Conservation (phyloP, 2,113 vertebrate genomes). For the Aphelocoma coerulescens region DNA sequence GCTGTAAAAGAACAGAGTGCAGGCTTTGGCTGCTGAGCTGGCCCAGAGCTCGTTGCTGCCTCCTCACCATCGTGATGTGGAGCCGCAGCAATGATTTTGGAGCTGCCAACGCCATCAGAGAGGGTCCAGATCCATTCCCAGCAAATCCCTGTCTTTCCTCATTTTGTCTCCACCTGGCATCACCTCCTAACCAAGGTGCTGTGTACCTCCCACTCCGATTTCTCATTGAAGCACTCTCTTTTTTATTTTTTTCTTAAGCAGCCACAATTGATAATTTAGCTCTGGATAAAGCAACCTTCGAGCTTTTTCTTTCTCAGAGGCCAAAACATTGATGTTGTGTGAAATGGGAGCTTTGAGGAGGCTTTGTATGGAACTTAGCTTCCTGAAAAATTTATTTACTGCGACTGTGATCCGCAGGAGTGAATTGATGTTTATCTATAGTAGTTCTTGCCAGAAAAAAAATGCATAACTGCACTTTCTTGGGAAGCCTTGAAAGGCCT, state of each 20-base stretch:
- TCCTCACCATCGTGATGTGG: rapidly evolving
- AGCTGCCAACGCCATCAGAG: neutral
- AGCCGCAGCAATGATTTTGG: rapidly evolving
- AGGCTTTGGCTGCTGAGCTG: conserved; percentile 30
- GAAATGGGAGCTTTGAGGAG: conserved; percentile 71
- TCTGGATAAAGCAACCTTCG: conserved; percentile 45
- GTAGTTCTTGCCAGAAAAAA: conserved; percentile 54
- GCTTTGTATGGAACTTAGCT: conserved; percentile 71
- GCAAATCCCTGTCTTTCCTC: neutral
- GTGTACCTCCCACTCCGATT: neutral
- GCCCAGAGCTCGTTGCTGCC: neutral
- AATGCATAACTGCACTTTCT: conserved; percentile 66
- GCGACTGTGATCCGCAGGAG: conserved; percentile 70
- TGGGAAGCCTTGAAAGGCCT: conserved; percentile 59
- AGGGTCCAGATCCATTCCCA: neutral
- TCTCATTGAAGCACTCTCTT: neutral
- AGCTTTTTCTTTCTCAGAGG: conserved; percentile 70
- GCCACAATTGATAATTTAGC: conserved; percentile 69
- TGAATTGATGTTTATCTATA: conserved; percentile 74
- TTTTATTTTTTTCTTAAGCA: neutral
- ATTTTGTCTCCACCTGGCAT: neutral
- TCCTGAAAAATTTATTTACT: conserved; percentile 81
- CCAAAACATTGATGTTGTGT: conserved; percentile 71
- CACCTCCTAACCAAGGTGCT: neutral
- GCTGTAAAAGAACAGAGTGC: neutral